Evolutionary conservation across 2,888 invertebrate species (phyloP), one percentile per base, ranked within the genome.

Genomic region (Selenia dentaria): DNA sequence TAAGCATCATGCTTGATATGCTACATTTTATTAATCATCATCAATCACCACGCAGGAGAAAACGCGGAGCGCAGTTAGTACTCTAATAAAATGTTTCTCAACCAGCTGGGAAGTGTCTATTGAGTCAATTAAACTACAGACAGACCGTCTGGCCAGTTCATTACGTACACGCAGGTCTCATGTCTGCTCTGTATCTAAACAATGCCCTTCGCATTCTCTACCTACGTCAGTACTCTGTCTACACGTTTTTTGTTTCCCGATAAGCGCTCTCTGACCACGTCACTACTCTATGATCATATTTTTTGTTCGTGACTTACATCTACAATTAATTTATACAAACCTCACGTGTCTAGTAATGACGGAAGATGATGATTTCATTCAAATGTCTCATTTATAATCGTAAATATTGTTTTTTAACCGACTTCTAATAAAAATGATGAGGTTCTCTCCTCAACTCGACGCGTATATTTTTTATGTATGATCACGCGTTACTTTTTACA

Each of bases 51-150:
- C n/a, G n/a, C n/a, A n/a, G n/a, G n/a, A n/a, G n/a, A n/a, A n/a
- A n/a, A n/a, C n/a, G n/a, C n/a, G n/a, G n/a, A n/a, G n/a, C n/a
- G n/a, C n/a, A n/a, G n/a, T n/a, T n/a, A n/a, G n/a, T n/a, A n/a
- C n/a, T n/a, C n/a, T n/a, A n/a, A n/a, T n/a, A n/a, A n/a, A n/a
- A n/a, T n/a, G n/a, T n/a, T n/a, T 22, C n/a, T 16, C 3, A 22
- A 22, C 22, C n/a, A 28, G 40, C 32, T 41, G 20, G 47, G 40
- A 47, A 33, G 41, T 37, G 12, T 10, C 47, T 32, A 47, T 47
- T 41, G 22, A 37, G 36, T 20, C 24, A 47, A 47, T 47, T 41
- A 47, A 36, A 18, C 6, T n/a, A 14, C 26, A 41, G 41, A 36
- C 47, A 27, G 22, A 12, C 14, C 16, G 41, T 37, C 47, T 47